Evolutionary conservation across 2,797 vertebrate genomes (phyloP).

Genomic region (Mormyrus proboscirostris): DNA sequence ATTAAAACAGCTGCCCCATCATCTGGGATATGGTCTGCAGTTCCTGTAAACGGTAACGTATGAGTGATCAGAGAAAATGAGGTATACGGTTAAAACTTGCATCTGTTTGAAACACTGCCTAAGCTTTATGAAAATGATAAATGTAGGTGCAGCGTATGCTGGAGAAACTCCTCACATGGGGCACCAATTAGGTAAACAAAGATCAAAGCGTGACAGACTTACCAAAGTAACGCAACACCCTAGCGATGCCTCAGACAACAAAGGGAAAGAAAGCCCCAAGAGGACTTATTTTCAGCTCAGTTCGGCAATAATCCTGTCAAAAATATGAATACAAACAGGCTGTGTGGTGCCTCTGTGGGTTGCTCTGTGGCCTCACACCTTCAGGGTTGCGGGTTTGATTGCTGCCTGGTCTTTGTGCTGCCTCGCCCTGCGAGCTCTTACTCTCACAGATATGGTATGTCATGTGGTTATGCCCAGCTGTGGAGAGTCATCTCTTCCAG

Average conservation of each 20-base stretch:
- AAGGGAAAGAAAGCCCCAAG: background rate
- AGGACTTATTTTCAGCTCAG: background rate
- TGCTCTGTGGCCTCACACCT: background rate
- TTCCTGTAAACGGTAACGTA: background rate
- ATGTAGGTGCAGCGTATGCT: background rate
- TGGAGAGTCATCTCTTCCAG: background rate
- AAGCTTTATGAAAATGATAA: background rate
- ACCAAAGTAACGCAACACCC: background rate
- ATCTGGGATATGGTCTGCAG: background rate
- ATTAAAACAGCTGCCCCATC: background rate
- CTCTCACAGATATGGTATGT: background rate
- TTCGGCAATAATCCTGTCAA: background rate
- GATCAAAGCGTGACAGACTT: constrained; percentile 5
- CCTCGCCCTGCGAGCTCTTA: background rate
- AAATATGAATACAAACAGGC: background rate
- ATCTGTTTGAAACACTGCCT: background rate
- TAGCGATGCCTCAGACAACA: background rate
- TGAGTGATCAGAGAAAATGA: background rate
- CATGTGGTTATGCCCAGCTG: background rate
- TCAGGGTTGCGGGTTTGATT: background rate
- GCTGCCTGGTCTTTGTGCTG: background rate
- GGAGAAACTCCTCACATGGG: background rate
- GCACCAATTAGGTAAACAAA: constrained; percentile 8
- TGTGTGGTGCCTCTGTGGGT: background rate
- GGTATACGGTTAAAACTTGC: background rate